These are phyloP conservation scores for Oxygymnocypris stewartii DNA, from an alignment of 2,113 vertebrate species.

Conservation along the genomic window DNA sequence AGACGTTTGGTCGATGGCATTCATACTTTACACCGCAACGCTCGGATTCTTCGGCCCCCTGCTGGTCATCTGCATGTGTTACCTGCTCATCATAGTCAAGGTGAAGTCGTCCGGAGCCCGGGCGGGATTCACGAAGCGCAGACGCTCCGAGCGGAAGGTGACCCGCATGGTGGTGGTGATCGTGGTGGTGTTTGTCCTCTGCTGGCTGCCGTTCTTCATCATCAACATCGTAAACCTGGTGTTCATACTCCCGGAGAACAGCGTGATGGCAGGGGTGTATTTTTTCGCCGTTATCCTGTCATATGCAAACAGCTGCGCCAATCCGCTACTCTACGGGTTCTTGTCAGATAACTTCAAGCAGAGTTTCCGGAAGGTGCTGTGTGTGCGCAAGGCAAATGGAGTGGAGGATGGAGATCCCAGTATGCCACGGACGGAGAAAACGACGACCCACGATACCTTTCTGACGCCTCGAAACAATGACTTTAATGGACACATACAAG, in stretches of 20 bases:
- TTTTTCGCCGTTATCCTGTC: slow-evolving; percentile 89
- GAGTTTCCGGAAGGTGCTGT: slow-evolving; percentile 89
- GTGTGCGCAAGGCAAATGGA: slow-evolving; percentile 76
- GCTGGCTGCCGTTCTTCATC: slow-evolving; percentile 94
- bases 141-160: slow-evolving; percentile 86
- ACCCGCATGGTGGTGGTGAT: slow-evolving; percentile 95
- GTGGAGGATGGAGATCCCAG: slow-evolving; percentile 79
- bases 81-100: slow-evolving; percentile 88
- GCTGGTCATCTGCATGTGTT: slow-evolving; percentile 92
- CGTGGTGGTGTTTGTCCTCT: slow-evolving; percentile 89
- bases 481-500: slow-evolving; percentile 82
- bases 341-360: slow-evolving; percentile 94
- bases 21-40: slow-evolving; percentile 88
- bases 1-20: slow-evolving; percentile 83
- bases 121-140: slow-evolving; percentile 81
- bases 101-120: slow-evolving; percentile 83
- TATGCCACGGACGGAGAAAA: slow-evolving; percentile 81
- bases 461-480: slow-evolving; percentile 68
- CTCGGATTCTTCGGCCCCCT: slow-evolving; percentile 90
- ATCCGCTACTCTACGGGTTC: slow-evolving; percentile 91
- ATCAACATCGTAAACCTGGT: slow-evolving; percentile 93
- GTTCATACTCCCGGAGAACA: slow-evolving; percentile 86
- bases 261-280: slow-evolving; percentile 79
- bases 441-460: slow-evolving; percentile 77
- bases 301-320: slow-evolving; percentile 95